A percentile compares a stretch with the other conserved stretches of the same genome.
phyloP scores from a whole-genome alignment of 2,113 vertebrate species.

The Ondatra zibethicus region DNA sequence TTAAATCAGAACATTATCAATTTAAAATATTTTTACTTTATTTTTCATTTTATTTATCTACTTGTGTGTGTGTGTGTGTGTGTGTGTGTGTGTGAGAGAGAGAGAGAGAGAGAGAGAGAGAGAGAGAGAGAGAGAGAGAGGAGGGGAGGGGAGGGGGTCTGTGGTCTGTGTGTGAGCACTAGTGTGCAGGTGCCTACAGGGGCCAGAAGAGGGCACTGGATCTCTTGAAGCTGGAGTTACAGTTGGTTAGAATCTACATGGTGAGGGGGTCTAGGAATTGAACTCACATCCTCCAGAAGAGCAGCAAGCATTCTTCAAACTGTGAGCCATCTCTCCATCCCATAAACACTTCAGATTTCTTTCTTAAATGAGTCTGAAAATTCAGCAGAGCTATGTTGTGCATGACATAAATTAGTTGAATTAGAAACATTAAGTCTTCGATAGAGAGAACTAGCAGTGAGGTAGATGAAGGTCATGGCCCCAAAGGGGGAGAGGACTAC shows the following conservation, averaged over 20 bases:
- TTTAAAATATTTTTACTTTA: background rate
- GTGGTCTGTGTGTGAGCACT: background rate
- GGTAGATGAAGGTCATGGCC: background rate
- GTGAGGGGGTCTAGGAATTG: background rate
- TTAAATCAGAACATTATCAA: background rate
- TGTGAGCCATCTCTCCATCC: background rate
- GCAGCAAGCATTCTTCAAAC: background rate
- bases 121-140: background rate
- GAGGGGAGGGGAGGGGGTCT: background rate
- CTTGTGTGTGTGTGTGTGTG: background rate
- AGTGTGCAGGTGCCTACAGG: background rate
- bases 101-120: background rate
- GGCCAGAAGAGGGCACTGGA: background rate
- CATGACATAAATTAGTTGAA: background rate
- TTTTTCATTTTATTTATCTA: background rate
- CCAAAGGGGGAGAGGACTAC: background rate
- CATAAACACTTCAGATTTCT: background rate
- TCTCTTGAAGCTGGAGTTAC: background rate
- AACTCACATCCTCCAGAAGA: background rate
- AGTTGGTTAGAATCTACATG: background rate
- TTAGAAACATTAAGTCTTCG: background rate
- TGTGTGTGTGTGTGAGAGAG: background rate
- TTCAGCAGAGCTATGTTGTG: background rate
- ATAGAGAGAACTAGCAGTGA: background rate
- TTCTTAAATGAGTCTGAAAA: conserved; percentile 19